Conservation (phyloP, 2,888 invertebrate species). For the Elmis aenea region DNA sequence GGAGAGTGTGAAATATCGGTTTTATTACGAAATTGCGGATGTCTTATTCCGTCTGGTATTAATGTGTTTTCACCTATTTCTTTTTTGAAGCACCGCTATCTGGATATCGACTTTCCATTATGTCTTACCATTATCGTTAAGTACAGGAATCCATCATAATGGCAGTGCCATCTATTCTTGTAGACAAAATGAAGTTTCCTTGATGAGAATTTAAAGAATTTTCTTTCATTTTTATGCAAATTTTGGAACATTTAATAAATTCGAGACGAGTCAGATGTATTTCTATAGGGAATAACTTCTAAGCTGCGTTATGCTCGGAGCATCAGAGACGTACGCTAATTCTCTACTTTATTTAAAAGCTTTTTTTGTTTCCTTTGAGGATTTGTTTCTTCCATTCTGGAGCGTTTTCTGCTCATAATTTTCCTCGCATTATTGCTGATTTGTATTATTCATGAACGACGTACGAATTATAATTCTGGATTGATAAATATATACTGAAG, state of each 20-base stretch:
- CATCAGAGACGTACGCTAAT: slow-evolving; percentile 16
- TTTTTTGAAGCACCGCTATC: too few relatives aligned
- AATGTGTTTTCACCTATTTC: too few relatives aligned
- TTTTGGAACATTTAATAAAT: slow-evolving; percentile 9
- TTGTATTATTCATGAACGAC: neutral
- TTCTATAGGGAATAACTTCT: slow-evolving; percentile 7
- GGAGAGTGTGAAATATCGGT: too few relatives aligned
- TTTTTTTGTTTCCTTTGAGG: slow-evolving; percentile 15
- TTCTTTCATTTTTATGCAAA: slow-evolving; percentile 10
- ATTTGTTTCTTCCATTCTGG: slow-evolving; percentile 7
- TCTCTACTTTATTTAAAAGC: slow-evolving; percentile 21
- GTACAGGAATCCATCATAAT: slow-evolving; percentile 10
- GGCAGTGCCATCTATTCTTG: slow-evolving; percentile 7
- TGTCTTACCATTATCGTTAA: slow-evolving; percentile 8
- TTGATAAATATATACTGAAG: too few relatives aligned
- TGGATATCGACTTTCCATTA: slow-evolving; percentile 13
- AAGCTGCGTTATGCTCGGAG: slow-evolving; percentile 10
- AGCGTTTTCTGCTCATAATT: slow-evolving; percentile 6
- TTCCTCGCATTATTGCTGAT: too few relatives aligned
- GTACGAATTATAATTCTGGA: too few relatives aligned
- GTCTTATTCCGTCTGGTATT: too few relatives aligned
- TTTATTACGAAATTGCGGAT: too few relatives aligned
- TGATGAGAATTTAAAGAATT: slow-evolving; percentile 10
- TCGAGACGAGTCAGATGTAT: slow-evolving; percentile 5
- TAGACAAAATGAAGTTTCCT: slow-evolving; percentile 8